Base-by-base conservation (phyloP, 2,113 vertebrate species). In the Xiphophorus couchianus region DNA sequence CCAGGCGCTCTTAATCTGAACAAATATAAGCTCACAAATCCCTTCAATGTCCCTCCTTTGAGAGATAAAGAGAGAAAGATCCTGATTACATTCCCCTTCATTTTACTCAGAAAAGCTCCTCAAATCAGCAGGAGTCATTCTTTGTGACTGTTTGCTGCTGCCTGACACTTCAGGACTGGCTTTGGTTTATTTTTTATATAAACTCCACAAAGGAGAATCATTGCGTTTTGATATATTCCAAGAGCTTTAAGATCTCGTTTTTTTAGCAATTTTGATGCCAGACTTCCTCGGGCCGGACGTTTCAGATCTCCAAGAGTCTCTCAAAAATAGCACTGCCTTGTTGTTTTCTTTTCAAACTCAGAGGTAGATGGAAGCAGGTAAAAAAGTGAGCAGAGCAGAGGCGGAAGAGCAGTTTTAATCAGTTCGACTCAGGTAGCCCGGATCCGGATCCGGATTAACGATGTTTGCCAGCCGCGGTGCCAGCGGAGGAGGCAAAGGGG, bases 391-490 rank as follows among this genome's bases (percentile, higher is more conserved):
- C 76, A 29, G 10, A 31, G 72, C 60, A 77, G 58, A 42, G 75
- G 67, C 71, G n/a, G 69, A 48, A 44, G 44, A n/a, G 37, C 8
- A 5, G 65, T 88, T 84, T 74, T 60, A 60, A 80, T 81, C 79
- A 66, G 74, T 71, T 73, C 68, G 73, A 62, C 72, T 77, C 51
- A 11, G 51, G 51, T 8, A n/a, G 61, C 65, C 62, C 63, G 76
- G 71, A 64, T 79, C 54, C 42, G 51, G 71, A 64, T 79, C 54
- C 37, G 51, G 5, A 65, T 30, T 33, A 61, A 68, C 30, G 28
- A 96, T 96, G 95, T 95, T 96, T 58, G 94, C 92, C 3, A 92
- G 94, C 39, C 90, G 93, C 2, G 88, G 91, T 29, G 93, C 87
- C 0, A 84, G 76, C 0, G 93, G 93, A 31, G 90, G 93, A 37